Evolutionary conservation across 2,797 vertebrate genomes (phyloP), one percentile per base, ranked within the genome.

Genomic region (Salmo trutta): DNA sequence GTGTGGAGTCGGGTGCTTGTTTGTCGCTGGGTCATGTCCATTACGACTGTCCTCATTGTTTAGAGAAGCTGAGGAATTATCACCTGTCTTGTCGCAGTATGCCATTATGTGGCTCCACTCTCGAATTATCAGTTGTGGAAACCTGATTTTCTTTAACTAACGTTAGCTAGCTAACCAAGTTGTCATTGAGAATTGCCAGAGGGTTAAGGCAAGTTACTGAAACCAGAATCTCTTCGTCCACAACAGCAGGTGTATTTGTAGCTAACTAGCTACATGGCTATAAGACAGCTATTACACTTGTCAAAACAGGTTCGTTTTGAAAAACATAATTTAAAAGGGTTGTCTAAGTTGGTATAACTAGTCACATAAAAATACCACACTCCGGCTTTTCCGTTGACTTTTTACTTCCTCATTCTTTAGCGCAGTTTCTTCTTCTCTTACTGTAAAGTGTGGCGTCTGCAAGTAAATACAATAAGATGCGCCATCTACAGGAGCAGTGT

Each of bases 361-460:
- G 65, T 17, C 29, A 33, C 15, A 67, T 14, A 68, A 5, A 6
- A 2, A 54, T 17, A 21, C 8, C 19, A 33, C 29, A 21, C 71
- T 70, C 77, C 77, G 75, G 75, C 51, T 74, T 74, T 69, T 31
- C 62, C n/a, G 31, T 62, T 59, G 65, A 75, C 56, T 69, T 21
- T 77, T 79, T 75, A 76, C 74, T 83, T 86, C 86, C 81, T 72
- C 41, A 0, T 81, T 19, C 14, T 73, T 56, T 77, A 54, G 53
- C 16, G 68, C 33, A 4, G 66, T 1, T 53, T 72, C 67, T 74
- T 83, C 76, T 75, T 80, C 80, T 10, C 79, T 19, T 2, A 0
- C 62, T n/a, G 0, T 0, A 24, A 0, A 14, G 27, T 1, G 0
- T 4, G n/a, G 10, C 0, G 1, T 0, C 12, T 0, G 1, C 10